Evolutionary conservation across 2,797 vertebrate genomes (phyloP), one percentile per base, ranked within the genome.

Genomic region (Diplodus puntazzo): DNA sequence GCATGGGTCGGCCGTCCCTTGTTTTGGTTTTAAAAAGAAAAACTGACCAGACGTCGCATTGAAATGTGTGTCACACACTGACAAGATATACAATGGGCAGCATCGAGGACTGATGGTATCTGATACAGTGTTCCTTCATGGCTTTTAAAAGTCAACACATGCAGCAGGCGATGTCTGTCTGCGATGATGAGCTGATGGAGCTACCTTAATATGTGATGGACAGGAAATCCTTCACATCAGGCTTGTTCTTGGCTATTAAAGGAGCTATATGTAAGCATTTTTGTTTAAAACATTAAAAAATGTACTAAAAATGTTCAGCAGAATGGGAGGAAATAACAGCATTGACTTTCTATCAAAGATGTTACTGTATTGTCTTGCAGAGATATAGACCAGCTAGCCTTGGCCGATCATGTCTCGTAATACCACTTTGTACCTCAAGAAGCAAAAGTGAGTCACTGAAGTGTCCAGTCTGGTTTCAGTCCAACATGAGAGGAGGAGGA

Each of bases 11-110:
- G 58, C 70, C 23, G 59, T 39, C 63, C 84, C 88, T 91, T 81
- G 81, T 84, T 90, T 89, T 83, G 73, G 54, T 80, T 83, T 84
- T 46, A 77, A 82, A 73, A 84, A 62, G 42, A 84, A 77, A 75
- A 85, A 64, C 64, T 68, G 77, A 85, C 21, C 58, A 64, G 80
- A 81, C 78, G 43, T 72, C 20, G 63, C 79, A 73, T 82, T 60
- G 69, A 85, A 83, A 90, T 85, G 65, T 85, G 79, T 87, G 84
- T 84, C 84, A 69, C 82, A 65, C 76, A 72, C 65, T 54, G 83
- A 84, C 71, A 55, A 78, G 82, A 80, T 0, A 80, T 0, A 83
- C 79, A 70, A 68, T 21, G 73, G 83, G 75, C 77, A 81, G 75
- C 39, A 75, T 65, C 21, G 8, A 61, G 68, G 85, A 84, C 80